A percentile compares a stretch with the other conserved stretches of the same genome.
Conservation (phyloP, 92 coral and sea anemone species). For the Muricea muricata region DNA sequence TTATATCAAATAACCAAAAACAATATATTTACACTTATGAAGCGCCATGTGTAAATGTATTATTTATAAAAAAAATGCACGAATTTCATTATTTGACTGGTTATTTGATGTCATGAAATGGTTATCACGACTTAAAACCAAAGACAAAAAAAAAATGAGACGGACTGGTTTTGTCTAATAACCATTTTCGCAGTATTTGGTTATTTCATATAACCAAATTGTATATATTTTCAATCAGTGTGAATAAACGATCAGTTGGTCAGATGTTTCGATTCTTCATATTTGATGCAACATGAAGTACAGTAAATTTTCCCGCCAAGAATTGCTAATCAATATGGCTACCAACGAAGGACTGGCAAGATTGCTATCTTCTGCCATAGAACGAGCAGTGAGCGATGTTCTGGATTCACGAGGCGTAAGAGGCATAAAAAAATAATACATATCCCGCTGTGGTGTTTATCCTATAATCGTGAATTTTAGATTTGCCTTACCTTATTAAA, state of each 20-base stretch:
- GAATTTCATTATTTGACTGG: too few relatives aligned
- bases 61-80: too few relatives aligned
- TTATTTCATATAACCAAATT: neutral
- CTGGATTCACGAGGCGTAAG: neutral
- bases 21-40: too few relatives aligned
- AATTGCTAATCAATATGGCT: neutral
- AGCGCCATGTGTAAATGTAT: too few relatives aligned
- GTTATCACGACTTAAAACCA: too few relatives aligned
- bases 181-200: neutral
- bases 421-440: neutral
- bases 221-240: neutral
- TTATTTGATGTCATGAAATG: too few relatives aligned
- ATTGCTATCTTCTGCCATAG: neutral
- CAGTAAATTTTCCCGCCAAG: constrained; percentile 2
- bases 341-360: constrained; percentile 20
- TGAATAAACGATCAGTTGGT: neutral
- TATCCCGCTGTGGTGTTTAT: neutral
- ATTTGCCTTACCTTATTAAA: neutral
- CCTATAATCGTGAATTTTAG: neutral
- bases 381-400: neutral
- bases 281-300: too few relatives aligned
- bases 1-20: too few relatives aligned
- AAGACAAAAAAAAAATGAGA: neutral
- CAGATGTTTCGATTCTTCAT: neutral
- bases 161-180: neutral